These are phyloP conservation scores for Siniperca scherzeri DNA, from an alignment of 2,797 vertebrate species.

Conservation along the genomic window DNA sequence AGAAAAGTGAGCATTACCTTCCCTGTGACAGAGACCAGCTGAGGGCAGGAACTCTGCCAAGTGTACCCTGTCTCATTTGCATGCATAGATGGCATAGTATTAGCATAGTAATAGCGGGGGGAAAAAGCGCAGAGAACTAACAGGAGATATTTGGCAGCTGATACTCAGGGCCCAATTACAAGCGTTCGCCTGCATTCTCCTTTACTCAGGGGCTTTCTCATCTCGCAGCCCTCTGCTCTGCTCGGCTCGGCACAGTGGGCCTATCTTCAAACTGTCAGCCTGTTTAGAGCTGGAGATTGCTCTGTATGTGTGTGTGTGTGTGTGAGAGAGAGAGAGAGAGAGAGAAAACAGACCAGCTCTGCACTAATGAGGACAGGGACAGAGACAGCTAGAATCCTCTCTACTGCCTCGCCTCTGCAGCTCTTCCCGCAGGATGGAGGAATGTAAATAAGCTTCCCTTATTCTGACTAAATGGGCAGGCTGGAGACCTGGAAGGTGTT, in stretches of 20 bases:
- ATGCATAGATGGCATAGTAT: constrained; percentile 75
- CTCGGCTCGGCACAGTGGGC: constrained; percentile 69
- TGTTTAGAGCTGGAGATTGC: constrained; percentile 73
- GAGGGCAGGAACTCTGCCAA: constrained; percentile 68
- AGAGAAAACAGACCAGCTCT: constrained; percentile 60
- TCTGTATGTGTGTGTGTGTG: constrained; percentile 32
- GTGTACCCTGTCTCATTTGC: constrained; percentile 68
- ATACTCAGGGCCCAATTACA: constrained; percentile 82
- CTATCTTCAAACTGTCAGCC: constrained; percentile 82
- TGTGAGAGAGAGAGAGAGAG: constrained; percentile 1
- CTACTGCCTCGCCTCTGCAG: constrained; percentile 60
- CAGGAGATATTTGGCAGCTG: constrained; percentile 79
- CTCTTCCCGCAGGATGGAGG: constrained; percentile 64
- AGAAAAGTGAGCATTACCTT: constrained; percentile 45
- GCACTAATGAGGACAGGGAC: constrained; percentile 79
- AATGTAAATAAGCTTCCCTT: constrained; percentile 70
- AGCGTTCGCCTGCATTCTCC: constrained; percentile 72
- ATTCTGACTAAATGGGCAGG: constrained; percentile 43
- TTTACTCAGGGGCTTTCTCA: constrained; percentile 81
- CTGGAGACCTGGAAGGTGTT: constrained; percentile 45
- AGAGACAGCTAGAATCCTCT: constrained; percentile 70
- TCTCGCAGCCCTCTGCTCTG: constrained; percentile 72
- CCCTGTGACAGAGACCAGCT: constrained; percentile 58
- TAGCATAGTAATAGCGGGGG: constrained; percentile 75
- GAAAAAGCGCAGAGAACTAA: constrained; percentile 69